phyloP scores from a whole-genome alignment of 2,888 invertebrate genomes.

The Idaea biselata region DNA sequence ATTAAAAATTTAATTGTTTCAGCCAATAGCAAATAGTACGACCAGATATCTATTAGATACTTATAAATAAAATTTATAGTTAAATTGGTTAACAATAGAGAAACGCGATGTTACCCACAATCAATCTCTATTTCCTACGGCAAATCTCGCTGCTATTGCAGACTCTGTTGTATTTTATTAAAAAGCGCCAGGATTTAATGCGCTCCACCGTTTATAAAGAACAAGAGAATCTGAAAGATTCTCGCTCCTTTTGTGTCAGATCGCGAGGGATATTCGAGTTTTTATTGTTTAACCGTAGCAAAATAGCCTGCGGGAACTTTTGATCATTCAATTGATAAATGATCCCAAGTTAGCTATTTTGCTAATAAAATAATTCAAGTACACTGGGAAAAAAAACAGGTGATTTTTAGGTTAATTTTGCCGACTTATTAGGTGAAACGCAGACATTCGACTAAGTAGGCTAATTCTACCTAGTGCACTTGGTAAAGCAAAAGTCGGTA shows the following conservation, averaged over 20 bases:
- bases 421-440: too few species aligned
- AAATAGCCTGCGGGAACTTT: conserved; percentile 33
- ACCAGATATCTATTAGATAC: too few species aligned
- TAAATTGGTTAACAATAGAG: background rate
- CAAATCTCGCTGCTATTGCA: conserved; percentile 71
- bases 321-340: conserved; percentile 18
- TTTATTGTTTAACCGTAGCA: conserved; percentile 46
- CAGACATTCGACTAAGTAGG: too few species aligned
- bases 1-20: too few species aligned
- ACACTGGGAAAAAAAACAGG: too few species aligned
- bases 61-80: too few species aligned
- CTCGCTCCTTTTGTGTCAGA: conserved; percentile 56
- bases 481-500: too few species aligned
- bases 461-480: too few species aligned
- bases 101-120: conserved; percentile 61
- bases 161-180: conserved; percentile 76
- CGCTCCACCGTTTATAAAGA: conserved; percentile 63
- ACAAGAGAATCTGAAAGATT: conserved; percentile 59
- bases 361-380: conserved; percentile 13
- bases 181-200: conserved; percentile 72
- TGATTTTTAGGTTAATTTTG: too few species aligned
- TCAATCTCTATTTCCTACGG: conserved; percentile 77
- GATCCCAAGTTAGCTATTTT: background rate
- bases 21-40: too few species aligned
- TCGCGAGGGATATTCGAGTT: conserved; percentile 49